Percentiles rank a stretch among this genome's conserved stretches.
These are phyloP conservation scores for Dascillus cervinus DNA, from an alignment of 2,888 invertebrate species.

Conservation along the genomic window DNA sequence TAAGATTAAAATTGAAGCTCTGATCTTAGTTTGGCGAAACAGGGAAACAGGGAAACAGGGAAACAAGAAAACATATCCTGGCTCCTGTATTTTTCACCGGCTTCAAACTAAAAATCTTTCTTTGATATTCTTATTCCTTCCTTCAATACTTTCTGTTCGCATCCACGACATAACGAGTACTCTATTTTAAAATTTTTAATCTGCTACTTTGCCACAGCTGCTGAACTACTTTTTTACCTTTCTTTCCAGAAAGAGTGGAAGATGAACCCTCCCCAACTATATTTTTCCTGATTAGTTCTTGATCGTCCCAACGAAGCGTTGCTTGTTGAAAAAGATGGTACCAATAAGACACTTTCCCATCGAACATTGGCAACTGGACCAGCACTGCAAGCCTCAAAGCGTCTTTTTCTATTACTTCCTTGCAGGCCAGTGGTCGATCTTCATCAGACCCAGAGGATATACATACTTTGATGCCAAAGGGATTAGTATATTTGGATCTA, in stretches of 20 bases:
- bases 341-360: slow-evolving; percentile 84
- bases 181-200: slow-evolving; percentile 68
- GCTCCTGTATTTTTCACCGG: slow-evolving; percentile 75
- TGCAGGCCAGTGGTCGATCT: no score
- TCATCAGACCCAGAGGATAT: no score
- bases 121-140: slow-evolving; percentile 67
- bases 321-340: slow-evolving; percentile 84
- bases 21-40: slow-evolving; percentile 70
- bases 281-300: slow-evolving; percentile 64
- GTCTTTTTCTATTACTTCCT: slow-evolving; percentile 66
- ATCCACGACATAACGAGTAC: slow-evolving; percentile 80
- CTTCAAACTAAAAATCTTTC: slow-evolving; percentile 74
- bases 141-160: slow-evolving; percentile 79
- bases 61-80: slow-evolving; percentile 85
- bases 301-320: slow-evolving; percentile 75
- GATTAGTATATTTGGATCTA: no score
- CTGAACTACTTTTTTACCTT: slow-evolving; percentile 42
- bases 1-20: slow-evolving; percentile 70
- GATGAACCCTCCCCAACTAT: slow-evolving; percentile 33
- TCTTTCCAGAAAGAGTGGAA: slow-evolving; percentile 42
- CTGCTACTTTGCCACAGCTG: slow-evolving; percentile 33
- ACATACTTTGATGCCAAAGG: no score
- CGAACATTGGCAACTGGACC: slow-evolving; percentile 85
- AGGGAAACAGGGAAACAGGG: slow-evolving; percentile 83
- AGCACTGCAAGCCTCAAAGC: slow-evolving; percentile 73